Percentiles rank a stretch among this genome's conserved stretches.
Evolutionary conservation across 2,888 invertebrate species (phyloP).

Genomic region (Thymelicus lineola): DNA sequence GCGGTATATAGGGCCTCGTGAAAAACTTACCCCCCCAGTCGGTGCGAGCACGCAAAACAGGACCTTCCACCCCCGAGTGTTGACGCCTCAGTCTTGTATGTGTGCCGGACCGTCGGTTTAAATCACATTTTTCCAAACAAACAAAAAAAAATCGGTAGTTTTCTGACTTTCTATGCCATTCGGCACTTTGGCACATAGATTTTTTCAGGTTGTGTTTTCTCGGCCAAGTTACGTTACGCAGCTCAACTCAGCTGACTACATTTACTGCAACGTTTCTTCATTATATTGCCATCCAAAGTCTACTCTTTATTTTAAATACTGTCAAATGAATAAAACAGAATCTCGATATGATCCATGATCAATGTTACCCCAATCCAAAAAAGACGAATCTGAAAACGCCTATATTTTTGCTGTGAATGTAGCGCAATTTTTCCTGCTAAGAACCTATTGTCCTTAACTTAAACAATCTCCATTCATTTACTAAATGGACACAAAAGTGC

Average conservation of each 20-base stretch:
- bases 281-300: no score
- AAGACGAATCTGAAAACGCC: no score
- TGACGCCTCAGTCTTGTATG: slow-evolving; percentile 70
- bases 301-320: no score
- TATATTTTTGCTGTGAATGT: neutral
- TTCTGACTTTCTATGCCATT: slow-evolving; percentile 19
- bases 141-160: slow-evolving; percentile 34
- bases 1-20: slow-evolving; percentile 85
- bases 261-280: neutral
- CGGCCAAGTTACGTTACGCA: neutral
- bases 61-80: slow-evolving; percentile 77
- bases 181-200: slow-evolving; percentile 3
- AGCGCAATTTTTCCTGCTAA: neutral
- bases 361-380: no score
- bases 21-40: slow-evolving; percentile 84
- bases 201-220: neutral
- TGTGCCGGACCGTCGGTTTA: slow-evolving; percentile 59
- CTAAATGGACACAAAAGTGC: slow-evolving; percentile 19
- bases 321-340: no score
- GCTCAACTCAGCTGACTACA: neutral
- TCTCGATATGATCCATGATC: no score
- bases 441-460: neutral
- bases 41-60: slow-evolving; percentile 83
- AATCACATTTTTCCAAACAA: slow-evolving; percentile 25
- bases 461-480: slow-evolving; percentile 15